These are phyloP conservation scores for Okamejei kenojei DNA, from an alignment of 2,797 vertebrate genomes.

Conservation along the genomic window DNA sequence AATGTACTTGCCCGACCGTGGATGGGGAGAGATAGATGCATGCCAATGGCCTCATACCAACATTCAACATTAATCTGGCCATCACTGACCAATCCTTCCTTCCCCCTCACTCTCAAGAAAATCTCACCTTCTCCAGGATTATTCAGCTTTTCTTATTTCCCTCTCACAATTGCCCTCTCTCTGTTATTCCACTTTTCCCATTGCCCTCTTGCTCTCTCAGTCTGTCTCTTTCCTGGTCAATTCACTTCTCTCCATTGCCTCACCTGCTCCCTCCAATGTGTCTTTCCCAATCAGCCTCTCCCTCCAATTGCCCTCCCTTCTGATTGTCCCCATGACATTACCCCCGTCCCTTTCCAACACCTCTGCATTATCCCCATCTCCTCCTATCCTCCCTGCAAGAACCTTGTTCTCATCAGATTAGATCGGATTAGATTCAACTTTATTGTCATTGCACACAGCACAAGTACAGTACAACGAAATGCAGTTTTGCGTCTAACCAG, in stretches of 20 bases:
- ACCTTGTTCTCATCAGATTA: no score
- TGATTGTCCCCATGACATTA: background rate
- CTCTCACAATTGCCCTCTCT: no score
- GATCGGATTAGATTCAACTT: no score
- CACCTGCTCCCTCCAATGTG: background rate
- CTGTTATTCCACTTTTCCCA: no score
- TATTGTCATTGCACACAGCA: no score
- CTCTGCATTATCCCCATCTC: background rate
- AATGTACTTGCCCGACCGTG: background rate
- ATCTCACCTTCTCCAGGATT: no score
- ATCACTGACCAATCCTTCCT: background rate
- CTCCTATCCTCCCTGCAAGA: background rate
- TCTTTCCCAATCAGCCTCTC: background rate
- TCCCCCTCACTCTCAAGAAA: background rate
- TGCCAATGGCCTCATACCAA: background rate
- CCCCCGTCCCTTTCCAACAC: background rate
- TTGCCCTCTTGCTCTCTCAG: no score
- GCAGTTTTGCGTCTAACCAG: no score
- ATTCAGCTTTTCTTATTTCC: no score
- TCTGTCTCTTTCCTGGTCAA: no score
- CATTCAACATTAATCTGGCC: background rate
- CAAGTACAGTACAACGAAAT: no score
- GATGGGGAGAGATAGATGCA: background rate
- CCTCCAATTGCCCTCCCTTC: background rate
- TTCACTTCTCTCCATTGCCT: no score